These are phyloP conservation scores for Athalia cordata DNA, from an alignment of 2,888 invertebrate genomes.

Conservation along the genomic window DNA sequence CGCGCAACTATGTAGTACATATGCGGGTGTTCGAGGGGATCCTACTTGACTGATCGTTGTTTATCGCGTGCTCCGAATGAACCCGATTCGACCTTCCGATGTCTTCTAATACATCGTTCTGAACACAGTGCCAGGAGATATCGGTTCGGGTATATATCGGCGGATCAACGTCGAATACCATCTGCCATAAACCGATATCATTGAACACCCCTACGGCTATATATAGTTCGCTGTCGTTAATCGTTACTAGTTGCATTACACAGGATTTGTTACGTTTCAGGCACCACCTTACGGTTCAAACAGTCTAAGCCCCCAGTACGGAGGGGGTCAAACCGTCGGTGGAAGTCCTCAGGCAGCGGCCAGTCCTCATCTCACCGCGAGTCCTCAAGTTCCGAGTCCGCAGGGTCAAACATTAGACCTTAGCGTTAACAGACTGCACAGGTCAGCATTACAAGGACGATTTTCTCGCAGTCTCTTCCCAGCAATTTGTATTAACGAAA, in stretches of 20 bases:
- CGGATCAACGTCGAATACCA: neutral
- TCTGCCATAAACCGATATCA: slow-evolving; percentile 6
- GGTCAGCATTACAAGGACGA: slow-evolving; percentile 75
- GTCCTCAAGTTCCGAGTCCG: slow-evolving; percentile 93
- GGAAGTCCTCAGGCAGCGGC: slow-evolving; percentile 91
- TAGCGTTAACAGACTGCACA: slow-evolving; percentile 91
- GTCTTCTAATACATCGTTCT: neutral
- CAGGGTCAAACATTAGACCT: slow-evolving; percentile 93
- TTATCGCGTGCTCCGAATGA: neutral
- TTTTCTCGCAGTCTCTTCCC: neutral
- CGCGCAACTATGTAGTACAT: slow-evolving; percentile 41
- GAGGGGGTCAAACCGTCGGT: slow-evolving; percentile 81
- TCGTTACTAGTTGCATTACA: slow-evolving; percentile 33
- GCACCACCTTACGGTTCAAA: slow-evolving; percentile 82
- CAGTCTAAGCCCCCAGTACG: slow-evolving; percentile 80
- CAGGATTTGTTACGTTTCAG: slow-evolving; percentile 74
- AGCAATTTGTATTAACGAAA: too few species aligned
- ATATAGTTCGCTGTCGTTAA: slow-evolving; percentile 40
- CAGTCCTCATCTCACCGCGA: slow-evolving; percentile 88
- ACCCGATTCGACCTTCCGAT: neutral
- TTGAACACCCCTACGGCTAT: slow-evolving; percentile 41
- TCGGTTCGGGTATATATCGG: slow-evolving; percentile 11
- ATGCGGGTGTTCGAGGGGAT: slow-evolving; percentile 36
- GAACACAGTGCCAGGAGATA: slow-evolving; percentile 2
- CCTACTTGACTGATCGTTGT: neutral